Evolutionary conservation across 2,113 vertebrate species (phyloP), one percentile per base, ranked within the genome.

Genomic region (Tragulus kanchil): DNA sequence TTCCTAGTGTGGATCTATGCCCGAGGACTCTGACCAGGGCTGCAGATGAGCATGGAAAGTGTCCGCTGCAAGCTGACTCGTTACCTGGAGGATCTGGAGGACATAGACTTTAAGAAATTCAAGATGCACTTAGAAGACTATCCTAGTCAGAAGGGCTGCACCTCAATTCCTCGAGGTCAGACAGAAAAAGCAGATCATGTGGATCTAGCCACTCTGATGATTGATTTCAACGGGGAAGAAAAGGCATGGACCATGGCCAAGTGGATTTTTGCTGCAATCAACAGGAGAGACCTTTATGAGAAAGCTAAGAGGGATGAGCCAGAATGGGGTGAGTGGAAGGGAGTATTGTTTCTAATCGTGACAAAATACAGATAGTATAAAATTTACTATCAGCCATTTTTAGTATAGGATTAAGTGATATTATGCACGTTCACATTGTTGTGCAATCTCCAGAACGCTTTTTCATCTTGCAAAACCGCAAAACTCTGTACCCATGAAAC

Each of bases 111-210:
- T 1, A 97, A 95, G 81, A 98, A 98, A 59, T 97, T 98, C 71
- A 97, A 98, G 86, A 97, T 97, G 97, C 85, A 97, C 50, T 56
- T 98, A 25, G 96, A 97, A 77, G 97, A 98, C 56, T 97, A 95
- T 31, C 96, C 96, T 1, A 56, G 84, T 0, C 56, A 94, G 31
- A 50, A 73, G 45, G 97, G 97, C 82, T 97, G 69, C 10, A 21
- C 11, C 6, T 48, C 95, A 0, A 81, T 97, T 25, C 95, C 97
- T 0, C 58, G 97, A 77, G 61, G 97, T 12, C 97, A 96, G 87
- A 92, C 85, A 0, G 94, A 97, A 75, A 95, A 71, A 56, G 98
- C 96, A 0, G 96, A 97, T 69, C 93, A 89, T 0, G 50, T 96
- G 92, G 97, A 98, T 52, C 82, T 97, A 11, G 97, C 96, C 45